phyloP scores from a whole-genome alignment of 2,888 invertebrate species.

The Noctua janthe region DNA sequence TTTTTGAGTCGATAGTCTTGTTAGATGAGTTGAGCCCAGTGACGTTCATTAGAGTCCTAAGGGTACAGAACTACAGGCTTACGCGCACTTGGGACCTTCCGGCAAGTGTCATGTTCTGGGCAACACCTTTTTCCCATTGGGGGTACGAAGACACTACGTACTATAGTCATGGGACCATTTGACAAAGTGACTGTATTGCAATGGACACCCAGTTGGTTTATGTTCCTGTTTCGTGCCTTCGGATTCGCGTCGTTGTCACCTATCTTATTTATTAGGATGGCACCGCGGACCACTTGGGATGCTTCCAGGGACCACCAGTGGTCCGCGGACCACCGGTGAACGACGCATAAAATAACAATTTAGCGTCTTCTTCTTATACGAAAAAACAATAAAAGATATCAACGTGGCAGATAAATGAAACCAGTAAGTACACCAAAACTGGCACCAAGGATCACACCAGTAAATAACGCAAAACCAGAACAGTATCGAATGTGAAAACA shows the following conservation, averaged over 20 bases:
- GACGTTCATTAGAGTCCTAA: neutral
- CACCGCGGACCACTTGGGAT: too few relatives aligned
- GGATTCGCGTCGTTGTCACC: too few relatives aligned
- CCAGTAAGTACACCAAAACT: neutral
- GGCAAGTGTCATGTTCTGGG: neutral
- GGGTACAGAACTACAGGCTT: neutral
- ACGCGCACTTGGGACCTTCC: neutral
- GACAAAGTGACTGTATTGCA: too few relatives aligned
- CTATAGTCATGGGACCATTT: too few relatives aligned
- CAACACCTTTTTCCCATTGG: too few relatives aligned
- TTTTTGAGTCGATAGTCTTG: neutral
- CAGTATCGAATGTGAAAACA: constrained; percentile 48
- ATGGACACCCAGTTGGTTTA: too few relatives aligned
- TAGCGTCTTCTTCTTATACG: neutral
- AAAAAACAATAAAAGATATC: neutral
- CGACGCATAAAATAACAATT: too few relatives aligned
- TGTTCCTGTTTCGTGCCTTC: too few relatives aligned
- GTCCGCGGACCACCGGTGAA: too few relatives aligned
- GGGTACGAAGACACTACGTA: too few relatives aligned
- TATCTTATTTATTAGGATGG: too few relatives aligned
- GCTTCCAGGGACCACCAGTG: too few relatives aligned
- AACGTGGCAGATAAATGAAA: neutral
- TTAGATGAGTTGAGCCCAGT: neutral
- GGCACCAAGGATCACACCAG: neutral
- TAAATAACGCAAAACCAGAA: constrained; percentile 24